Conservation (phyloP, 2,888 invertebrate genomes). For the Ophraella communa region DNA sequence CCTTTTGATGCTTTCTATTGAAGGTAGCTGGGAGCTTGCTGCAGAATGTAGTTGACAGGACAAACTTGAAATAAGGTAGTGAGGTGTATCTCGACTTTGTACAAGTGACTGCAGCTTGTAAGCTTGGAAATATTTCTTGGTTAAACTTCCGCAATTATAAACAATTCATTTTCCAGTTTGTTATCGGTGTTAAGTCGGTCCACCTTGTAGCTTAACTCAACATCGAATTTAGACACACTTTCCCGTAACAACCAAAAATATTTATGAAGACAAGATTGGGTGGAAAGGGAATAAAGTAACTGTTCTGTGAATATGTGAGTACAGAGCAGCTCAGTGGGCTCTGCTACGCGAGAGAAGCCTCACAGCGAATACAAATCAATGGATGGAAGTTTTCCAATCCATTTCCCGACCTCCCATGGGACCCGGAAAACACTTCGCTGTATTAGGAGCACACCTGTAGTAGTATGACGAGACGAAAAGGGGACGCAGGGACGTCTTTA, state of each 20-base stretch:
- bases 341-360: constrained; percentile 43
- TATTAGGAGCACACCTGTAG: constrained; percentile 55
- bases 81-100: no score
- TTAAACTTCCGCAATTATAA: no score
- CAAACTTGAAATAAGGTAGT: no score
- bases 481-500: constrained; percentile 2
- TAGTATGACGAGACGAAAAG: constrained; percentile 36
- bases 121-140: no score
- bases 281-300: constrained; percentile 44
- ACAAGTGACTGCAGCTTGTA: no score
- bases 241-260: constrained; percentile 10
- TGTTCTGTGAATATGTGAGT: constrained; percentile 54
- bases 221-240: constrained; percentile 26
- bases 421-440: constrained; percentile 50
- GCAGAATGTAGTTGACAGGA: no score
- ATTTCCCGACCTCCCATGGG: constrained; percentile 52
- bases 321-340: constrained; percentile 41
- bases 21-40: no score
- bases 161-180: no score
- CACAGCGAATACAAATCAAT: constrained; percentile 60
- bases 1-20: no score
- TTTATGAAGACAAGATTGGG: constrained; percentile 18
- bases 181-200: no score
- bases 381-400: constrained; percentile 61
- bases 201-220: background rate